Evolutionary conservation across 2,113 vertebrate species (phyloP).

Genomic region (Chelonoidis abingdonii): DNA sequence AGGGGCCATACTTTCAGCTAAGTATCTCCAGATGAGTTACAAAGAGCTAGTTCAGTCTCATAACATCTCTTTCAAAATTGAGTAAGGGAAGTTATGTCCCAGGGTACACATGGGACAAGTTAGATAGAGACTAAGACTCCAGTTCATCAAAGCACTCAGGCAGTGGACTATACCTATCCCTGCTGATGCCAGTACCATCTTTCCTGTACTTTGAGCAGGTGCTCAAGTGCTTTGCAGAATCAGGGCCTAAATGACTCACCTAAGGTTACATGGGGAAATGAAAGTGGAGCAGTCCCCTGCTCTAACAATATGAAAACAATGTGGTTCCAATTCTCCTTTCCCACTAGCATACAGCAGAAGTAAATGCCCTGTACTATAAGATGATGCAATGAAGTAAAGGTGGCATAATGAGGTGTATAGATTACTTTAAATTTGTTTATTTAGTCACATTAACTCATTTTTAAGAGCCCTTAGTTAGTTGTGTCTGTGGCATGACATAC

Average conservation of each 20-base stretch:
- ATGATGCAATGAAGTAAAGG: neutral
- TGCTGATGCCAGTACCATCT: neutral
- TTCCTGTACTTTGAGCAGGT: neutral
- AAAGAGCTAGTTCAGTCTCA: neutral
- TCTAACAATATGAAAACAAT: neutral
- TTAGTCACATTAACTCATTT: neutral
- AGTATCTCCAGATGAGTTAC: neutral
- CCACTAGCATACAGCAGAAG: neutral
- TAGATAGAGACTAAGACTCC: neutral
- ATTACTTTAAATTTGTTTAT: no score
- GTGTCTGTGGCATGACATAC: neutral
- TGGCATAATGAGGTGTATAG: no score
- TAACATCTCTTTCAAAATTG: neutral
- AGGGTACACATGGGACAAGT: neutral
- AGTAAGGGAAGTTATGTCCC: neutral
- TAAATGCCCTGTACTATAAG: neutral
- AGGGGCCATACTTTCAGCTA: neutral
- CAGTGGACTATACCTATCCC: no score
- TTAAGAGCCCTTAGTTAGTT: neutral
- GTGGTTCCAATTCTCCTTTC: neutral
- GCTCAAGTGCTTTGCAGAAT: neutral
- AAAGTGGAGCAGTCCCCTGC: neutral
- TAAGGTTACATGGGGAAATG: neutral
- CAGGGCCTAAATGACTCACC: neutral
- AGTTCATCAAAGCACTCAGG: neutral